Percentiles rank a stretch among this genome's conserved stretches.
Evolutionary conservation across 2,113 vertebrate genomes (phyloP).

Genomic region (Melanerpes formicivorus): DNA sequence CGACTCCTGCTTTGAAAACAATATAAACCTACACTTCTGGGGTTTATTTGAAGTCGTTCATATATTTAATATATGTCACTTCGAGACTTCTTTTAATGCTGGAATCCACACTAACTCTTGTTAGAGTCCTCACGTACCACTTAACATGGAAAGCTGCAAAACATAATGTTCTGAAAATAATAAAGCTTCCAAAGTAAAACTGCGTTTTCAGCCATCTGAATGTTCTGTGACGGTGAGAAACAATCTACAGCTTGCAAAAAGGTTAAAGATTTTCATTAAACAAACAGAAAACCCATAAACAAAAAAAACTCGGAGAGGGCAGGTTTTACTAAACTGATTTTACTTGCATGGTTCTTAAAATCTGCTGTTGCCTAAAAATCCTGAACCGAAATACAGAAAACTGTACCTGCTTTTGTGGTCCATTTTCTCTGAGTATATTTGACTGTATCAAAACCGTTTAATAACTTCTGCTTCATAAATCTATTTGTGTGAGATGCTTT

Average conservation of each 20-base stretch:
- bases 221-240: neutral
- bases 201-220: neutral
- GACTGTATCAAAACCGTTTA: neutral
- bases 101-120: neutral
- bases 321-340: neutral
- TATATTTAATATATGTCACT: neutral
- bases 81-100: neutral
- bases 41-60: neutral
- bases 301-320: neutral
- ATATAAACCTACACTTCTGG: neutral
- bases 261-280: neutral
- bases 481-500: neutral
- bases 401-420: neutral
- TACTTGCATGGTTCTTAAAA: neutral
- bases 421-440: neutral
- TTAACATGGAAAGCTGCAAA: neutral
- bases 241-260: neutral
- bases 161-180: neutral
- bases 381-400: neutral
- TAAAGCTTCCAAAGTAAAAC: neutral
- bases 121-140: neutral
- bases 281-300: neutral
- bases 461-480: neutral
- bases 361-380: neutral
- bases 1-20: slow-evolving; percentile 7